These are phyloP conservation scores for Macrosteles quadrilineatus DNA, from an alignment of 1,140 invertebrate species.

Conservation along the genomic window DNA sequence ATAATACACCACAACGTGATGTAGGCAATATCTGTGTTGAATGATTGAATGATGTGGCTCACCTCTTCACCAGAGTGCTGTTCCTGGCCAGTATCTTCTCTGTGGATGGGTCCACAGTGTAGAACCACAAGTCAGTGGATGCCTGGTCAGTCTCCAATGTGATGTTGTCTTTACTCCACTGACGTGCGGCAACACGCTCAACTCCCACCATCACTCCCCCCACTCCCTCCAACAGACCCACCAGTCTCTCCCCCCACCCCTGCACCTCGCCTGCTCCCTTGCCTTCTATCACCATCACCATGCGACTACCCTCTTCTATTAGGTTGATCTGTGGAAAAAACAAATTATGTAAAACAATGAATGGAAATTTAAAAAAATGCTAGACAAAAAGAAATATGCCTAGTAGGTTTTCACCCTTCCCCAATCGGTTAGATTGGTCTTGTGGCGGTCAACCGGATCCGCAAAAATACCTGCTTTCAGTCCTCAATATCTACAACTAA, in stretches of 20 bases:
- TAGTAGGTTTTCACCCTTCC: no score
- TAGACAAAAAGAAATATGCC: no score
- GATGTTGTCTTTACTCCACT: constrained; percentile 66
- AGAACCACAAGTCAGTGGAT: constrained; percentile 87
- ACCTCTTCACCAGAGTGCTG: constrained; percentile 68
- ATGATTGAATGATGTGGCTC: constrained; percentile 42
- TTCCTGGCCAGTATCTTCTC: constrained; percentile 74
- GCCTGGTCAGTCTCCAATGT: constrained; percentile 69
- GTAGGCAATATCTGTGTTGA: no score
- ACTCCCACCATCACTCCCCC: constrained; percentile 74
- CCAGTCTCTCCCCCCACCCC: constrained; percentile 62
- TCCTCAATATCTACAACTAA: no score
- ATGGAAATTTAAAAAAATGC: not conserved
- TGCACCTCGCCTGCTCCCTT: constrained; percentile 70
- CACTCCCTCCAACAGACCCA: constrained; percentile 70
- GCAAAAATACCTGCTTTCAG: no score
- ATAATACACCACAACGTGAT: no score
- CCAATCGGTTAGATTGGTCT: no score
- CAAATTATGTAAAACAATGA: not conserved
- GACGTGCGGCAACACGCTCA: constrained; percentile 71
- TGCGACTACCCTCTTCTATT: constrained; percentile 66
- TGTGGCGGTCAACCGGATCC: no score
- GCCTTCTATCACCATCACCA: constrained; percentile 75
- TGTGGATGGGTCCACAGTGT: constrained; percentile 75
- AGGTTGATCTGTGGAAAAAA: constrained; percentile 58